Evolutionary conservation across 1,140 invertebrate species (phyloP).

Genomic region (Catajapyx aquilonaris): DNA sequence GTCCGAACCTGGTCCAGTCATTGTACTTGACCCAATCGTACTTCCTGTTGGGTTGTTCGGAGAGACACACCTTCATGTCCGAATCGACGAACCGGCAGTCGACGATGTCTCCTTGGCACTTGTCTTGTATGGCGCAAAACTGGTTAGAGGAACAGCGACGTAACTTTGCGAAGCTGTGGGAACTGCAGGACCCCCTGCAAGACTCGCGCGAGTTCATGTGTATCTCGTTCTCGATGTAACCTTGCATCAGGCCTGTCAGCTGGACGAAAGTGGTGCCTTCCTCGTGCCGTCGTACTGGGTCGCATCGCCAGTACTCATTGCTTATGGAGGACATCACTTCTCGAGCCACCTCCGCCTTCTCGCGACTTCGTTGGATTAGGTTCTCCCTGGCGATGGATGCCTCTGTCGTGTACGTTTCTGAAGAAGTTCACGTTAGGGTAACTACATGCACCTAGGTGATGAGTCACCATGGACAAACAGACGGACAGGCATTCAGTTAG

Average conservation of each 20-base stretch:
- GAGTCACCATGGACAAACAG: background rate
- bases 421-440: background rate
- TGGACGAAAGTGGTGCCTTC: conserved; percentile 48
- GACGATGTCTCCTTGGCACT: conserved; percentile 6
- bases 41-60: conserved; percentile 12
- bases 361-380: conserved; percentile 36
- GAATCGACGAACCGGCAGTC: conserved; percentile 18
- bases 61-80: conserved; percentile 17
- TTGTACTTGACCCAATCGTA: conserved; percentile 20
- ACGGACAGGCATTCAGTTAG: background rate
- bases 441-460: background rate
- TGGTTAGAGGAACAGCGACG: background rate
- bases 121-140: background rate
- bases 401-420: conserved; percentile 21
- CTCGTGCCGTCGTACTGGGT: conserved; percentile 35
- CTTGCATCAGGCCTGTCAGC: conserved; percentile 48
- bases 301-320: conserved; percentile 48
- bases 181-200: conserved; percentile 17
- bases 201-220: conserved; percentile 17
- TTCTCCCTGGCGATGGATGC: conserved; percentile 33
- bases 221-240: conserved; percentile 20
- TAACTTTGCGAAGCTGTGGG: conserved; percentile 12
- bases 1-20: conserved; percentile 14
- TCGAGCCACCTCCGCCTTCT: conserved; percentile 39
- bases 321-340: conserved; percentile 38